These are phyloP conservation scores for Scolopax rusticola DNA, from an alignment of 2,797 vertebrate genomes.

Conservation along the genomic window DNA sequence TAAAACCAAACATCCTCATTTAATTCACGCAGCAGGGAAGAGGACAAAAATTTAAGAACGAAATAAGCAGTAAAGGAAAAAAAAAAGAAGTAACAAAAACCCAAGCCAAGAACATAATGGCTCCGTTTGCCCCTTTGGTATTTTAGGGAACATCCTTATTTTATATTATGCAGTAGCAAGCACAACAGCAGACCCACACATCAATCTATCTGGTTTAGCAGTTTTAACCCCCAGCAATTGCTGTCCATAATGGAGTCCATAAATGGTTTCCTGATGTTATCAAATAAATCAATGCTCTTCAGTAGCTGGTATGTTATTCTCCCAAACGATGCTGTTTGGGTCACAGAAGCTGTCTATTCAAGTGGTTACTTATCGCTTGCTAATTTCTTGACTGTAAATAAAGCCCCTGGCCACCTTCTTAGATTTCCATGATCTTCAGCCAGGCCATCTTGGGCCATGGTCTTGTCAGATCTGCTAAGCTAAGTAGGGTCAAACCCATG, in stretches of 20 bases:
- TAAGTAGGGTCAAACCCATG: slow-evolving; percentile 53
- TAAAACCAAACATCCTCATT: neutral
- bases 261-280: slow-evolving; percentile 69
- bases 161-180: slow-evolving; percentile 55
- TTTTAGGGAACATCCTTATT: neutral
- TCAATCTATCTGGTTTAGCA: slow-evolving; percentile 39
- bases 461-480: slow-evolving; percentile 1
- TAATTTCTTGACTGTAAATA: slow-evolving; percentile 64
- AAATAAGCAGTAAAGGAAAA: neutral
- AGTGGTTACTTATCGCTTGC: slow-evolving; percentile 39
- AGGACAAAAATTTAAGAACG: neutral
- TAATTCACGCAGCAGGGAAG: neutral
- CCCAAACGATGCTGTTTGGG: slow-evolving; percentile 56
- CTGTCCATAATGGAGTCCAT: slow-evolving; percentile 23
- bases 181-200: slow-evolving; percentile 61
- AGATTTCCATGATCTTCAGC: slow-evolving; percentile 57
- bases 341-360: slow-evolving; percentile 39
- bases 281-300: slow-evolving; percentile 73
- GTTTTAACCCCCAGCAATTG: neutral
- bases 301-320: slow-evolving; percentile 14
- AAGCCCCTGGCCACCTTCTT: slow-evolving; percentile 64
- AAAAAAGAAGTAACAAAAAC: neutral
- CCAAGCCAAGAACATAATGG: neutral
- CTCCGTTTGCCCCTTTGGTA: neutral
- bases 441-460: slow-evolving; percentile 1